Evolutionary conservation across 2,113 vertebrate species (phyloP).

Genomic region (Sinocyclocheilus rhinocerous): DNA sequence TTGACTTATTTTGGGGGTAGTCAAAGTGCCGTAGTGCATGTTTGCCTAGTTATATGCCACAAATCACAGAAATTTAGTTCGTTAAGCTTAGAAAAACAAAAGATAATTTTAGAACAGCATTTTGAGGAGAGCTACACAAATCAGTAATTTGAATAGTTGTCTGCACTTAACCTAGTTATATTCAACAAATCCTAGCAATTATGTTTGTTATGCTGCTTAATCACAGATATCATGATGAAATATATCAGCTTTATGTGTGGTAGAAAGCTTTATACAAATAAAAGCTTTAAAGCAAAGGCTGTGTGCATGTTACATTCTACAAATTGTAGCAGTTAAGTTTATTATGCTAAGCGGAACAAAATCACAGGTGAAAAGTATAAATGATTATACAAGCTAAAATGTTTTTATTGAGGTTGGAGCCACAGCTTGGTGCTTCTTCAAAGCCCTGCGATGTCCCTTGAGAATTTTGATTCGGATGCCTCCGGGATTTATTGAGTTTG

Average conservation of each 20-base stretch:
- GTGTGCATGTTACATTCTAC: background rate
- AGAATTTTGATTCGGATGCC: too few relatives aligned
- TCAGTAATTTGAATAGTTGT: background rate
- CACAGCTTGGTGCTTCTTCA: too few relatives aligned
- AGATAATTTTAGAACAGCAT: background rate
- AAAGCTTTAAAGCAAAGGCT: background rate
- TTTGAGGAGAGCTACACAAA: background rate
- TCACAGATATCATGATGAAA: background rate
- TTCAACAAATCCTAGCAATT: background rate
- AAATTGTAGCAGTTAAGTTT: background rate
- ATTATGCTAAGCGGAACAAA: background rate
- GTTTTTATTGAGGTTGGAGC: too few relatives aligned
- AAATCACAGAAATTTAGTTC: background rate
- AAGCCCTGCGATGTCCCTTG: too few relatives aligned
- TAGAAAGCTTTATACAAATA: background rate
- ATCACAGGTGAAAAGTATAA: background rate
- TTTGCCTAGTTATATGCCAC: background rate
- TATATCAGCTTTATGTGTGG: background rate
- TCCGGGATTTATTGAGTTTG: too few relatives aligned
- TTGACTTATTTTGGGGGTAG: background rate
- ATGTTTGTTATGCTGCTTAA: background rate
- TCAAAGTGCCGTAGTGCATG: background rate
- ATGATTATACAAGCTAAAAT: background rate
- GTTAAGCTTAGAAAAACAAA: background rate
- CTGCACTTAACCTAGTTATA: background rate